Conservation (phyloP, 1,140 invertebrate species). For the Maniola jurtina region DNA sequence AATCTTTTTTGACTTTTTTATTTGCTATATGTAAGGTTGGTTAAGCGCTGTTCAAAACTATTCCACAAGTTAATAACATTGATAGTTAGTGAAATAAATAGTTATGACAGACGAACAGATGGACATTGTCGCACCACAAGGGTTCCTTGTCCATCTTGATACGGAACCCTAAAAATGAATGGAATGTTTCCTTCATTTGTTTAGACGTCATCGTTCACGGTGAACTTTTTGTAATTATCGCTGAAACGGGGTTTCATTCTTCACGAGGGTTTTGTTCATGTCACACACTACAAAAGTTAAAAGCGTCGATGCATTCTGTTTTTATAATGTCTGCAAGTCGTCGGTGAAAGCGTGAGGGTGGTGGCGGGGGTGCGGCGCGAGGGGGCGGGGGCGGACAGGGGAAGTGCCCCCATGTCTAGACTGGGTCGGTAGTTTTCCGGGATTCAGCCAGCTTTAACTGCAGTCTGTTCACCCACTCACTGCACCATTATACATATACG, state of each 20-base stretch:
- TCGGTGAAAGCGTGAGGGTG: slow-evolving; percentile 71
- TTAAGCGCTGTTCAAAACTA: not conserved
- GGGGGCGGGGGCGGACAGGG: slow-evolving; percentile 40
- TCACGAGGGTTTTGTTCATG: slow-evolving; percentile 46
- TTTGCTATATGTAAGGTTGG: not conserved
- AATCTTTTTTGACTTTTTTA: no score
- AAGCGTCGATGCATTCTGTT: slow-evolving; percentile 67
- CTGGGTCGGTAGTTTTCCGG: slow-evolving; percentile 79
- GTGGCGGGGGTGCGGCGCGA: slow-evolving; percentile 26
- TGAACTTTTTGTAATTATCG: slow-evolving; percentile 26
- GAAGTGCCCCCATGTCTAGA: slow-evolving; percentile 77
- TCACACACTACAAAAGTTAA: slow-evolving; percentile 57
- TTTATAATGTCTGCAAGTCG: slow-evolving; percentile 75
- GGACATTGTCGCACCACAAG: no score
- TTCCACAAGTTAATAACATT: no score
- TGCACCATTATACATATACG: slow-evolving; percentile 59
- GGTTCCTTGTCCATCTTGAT: no score
- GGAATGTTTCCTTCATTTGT: not conserved
- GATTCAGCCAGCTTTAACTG: slow-evolving; percentile 75
- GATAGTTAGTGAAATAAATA: not conserved
- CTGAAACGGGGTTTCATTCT: slow-evolving; percentile 29
- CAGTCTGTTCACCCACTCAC: slow-evolving; percentile 73
- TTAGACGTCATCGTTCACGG: slow-evolving; percentile 9
- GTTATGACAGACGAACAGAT: not conserved
- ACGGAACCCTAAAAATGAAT: not conserved